Evolutionary conservation across 2,888 invertebrate genomes (phyloP), one percentile per base, ranked within the genome.

Genomic region (Megaustenia siamemsis): DNA sequence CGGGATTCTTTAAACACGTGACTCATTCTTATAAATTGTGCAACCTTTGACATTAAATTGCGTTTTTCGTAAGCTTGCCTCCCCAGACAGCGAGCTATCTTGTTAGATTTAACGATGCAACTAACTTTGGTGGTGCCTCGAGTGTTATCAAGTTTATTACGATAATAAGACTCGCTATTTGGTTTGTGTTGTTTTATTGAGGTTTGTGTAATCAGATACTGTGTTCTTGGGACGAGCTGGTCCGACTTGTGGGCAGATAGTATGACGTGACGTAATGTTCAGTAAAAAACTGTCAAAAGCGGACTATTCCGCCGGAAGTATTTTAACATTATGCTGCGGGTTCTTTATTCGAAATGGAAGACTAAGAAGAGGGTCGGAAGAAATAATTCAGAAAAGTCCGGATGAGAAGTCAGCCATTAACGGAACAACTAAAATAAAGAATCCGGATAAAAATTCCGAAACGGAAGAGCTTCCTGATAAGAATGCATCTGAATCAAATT

Each of bases 251-350:
- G n/a, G n/a, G n/a, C n/a, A n/a, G n/a, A n/a, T n/a, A n/a, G n/a
- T n/a, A n/a, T n/a, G n/a, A n/a, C n/a, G n/a, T 63, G 18, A 10
- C 1, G 32, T 4, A 1, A 78, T 85, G 85, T 85, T 85, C 66
- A 82, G 78, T 43, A 78, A 73, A 71, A 85, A 85, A 35, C 10
- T 82, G 6, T 71, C 68, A 18, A 73, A 69, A 49, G 82, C 73
- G 1, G 82, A 69, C 71, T 82, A 85, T 77, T 63, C 85, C 32
- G 66, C 60, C 1, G 63, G 77, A n/a, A 85, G 71, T 40, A 79
- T 82, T 69, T 81, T 82, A 63, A 71, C 82, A 12, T 56, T 78
- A 28, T 85, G 85, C 73, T 84, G 83, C 35, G 85, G 82, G 0
- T 85, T 85, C 32, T 73, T 82, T 49, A n/a, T 63, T 6, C n/a